Conservation (phyloP, 2,888 invertebrate species). For the Omphaloscelis lunosa region DNA sequence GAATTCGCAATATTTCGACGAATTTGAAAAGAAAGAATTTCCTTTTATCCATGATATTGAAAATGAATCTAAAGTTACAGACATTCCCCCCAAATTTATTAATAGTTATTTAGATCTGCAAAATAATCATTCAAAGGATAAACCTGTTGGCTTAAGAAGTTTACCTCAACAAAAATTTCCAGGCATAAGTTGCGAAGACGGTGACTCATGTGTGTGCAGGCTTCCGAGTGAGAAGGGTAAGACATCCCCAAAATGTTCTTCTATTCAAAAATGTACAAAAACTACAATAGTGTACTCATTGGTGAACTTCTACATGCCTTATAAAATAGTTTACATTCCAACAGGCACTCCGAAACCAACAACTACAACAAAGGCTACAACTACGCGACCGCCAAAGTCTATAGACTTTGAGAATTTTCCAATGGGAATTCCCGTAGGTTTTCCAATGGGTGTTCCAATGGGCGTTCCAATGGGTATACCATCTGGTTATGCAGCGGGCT, state of each 20-base stretch:
- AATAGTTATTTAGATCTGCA: conserved; percentile 22
- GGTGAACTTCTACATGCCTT: conserved; percentile 50
- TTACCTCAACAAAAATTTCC: conserved; percentile 59
- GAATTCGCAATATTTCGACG: conserved; percentile 45
- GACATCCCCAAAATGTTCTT: not conserved
- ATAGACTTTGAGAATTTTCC: conserved; percentile 20
- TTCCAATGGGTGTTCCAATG: conserved; percentile 38
- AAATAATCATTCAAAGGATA: conserved; percentile 66
- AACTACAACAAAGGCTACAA: not conserved
- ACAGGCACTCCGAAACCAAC: conserved; percentile 15
- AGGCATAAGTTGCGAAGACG: conserved; percentile 19
- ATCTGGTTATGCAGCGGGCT: conserved; percentile 12
- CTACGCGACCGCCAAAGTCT: not conserved
- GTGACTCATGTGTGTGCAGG: conserved; percentile 34
- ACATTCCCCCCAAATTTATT: conserved; percentile 14
- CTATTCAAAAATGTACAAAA: conserved; percentile 36
- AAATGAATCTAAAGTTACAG: conserved; percentile 17
- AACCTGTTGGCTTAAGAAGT: conserved; percentile 81
- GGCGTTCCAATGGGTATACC: conserved; percentile 34
- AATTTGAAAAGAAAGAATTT: conserved; percentile 40
- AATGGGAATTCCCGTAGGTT: conserved; percentile 23
- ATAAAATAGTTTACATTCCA: conserved; percentile 31
- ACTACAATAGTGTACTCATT: conserved; percentile 39
- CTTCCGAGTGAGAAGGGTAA: conserved; percentile 12
- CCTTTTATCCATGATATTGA: conserved; percentile 31